These are phyloP conservation scores for Caracal caracal DNA, from an alignment of 2,113 vertebrate species.

Conservation along the genomic window DNA sequence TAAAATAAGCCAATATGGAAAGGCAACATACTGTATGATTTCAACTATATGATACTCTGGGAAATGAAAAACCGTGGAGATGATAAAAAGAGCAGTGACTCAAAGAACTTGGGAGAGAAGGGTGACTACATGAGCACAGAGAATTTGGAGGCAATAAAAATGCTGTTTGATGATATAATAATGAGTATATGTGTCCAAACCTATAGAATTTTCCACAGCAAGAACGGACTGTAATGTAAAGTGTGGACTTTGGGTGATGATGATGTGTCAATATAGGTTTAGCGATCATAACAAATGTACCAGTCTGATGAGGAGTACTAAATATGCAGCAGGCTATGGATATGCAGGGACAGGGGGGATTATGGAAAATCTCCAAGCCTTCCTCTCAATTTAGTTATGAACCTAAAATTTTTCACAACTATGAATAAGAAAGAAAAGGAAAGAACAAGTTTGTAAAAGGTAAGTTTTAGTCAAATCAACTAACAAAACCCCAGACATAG, in stretches of 20 bases:
- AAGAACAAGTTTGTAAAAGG: background rate
- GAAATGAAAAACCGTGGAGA: background rate
- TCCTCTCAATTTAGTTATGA: background rate
- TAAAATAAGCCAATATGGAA: background rate
- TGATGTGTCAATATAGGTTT: background rate
- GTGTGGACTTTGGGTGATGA: background rate
- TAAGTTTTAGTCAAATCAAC: background rate
- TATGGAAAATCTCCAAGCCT: background rate
- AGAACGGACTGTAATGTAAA: background rate
- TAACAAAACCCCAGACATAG: background rate
- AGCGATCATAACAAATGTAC: background rate
- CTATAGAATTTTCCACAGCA: background rate
- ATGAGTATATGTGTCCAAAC: background rate
- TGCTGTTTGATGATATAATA: background rate
- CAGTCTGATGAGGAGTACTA: background rate
- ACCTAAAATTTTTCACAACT: background rate
- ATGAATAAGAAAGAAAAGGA: background rate
- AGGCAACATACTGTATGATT: background rate
- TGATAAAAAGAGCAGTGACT: background rate
- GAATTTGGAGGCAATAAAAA: background rate
- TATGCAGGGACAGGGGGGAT: accelerated
- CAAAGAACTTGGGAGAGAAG: background rate
- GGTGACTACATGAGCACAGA: background rate
- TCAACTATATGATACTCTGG: background rate
- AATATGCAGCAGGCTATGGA: background rate